Evolutionary conservation across 2,113 vertebrate genomes (phyloP).

Genomic region (Leucopternis melanops): DNA sequence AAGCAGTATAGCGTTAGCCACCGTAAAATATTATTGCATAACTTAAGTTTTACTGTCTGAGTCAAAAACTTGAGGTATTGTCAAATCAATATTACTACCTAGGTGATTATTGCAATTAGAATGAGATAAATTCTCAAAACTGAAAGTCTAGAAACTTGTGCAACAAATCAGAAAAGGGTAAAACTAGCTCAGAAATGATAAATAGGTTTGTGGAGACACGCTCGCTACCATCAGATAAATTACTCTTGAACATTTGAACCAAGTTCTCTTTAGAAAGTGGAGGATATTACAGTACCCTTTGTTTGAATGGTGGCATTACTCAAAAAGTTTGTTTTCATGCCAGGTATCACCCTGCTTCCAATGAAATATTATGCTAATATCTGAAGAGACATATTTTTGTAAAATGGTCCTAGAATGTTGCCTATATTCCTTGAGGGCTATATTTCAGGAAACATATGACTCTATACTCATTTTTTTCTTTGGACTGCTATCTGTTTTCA

Average conservation of each 20-base stretch:
- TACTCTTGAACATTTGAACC: background rate
- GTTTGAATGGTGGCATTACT: background rate
- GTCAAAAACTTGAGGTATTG: background rate
- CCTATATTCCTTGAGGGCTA: background rate
- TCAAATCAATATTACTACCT: background rate
- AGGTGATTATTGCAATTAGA: background rate
- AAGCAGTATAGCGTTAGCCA: background rate
- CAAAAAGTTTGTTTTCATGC: background rate
- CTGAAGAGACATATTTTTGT: background rate
- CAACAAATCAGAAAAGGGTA: background rate
- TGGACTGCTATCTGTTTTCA: background rate
- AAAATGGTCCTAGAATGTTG: background rate
- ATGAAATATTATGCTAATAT: background rate
- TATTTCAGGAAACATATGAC: background rate
- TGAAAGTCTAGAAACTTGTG: background rate
- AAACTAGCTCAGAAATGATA: background rate
- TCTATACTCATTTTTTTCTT: background rate
- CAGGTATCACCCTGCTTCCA: background rate
- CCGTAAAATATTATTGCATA: background rate
- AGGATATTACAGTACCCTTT: background rate
- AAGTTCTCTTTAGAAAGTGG: background rate
- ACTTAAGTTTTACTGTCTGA: background rate
- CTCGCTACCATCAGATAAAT: background rate
- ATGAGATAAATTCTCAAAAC: background rate
- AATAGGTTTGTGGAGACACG: background rate